These are phyloP conservation scores for Axea sp. DNA, from an alignment of 2,888 invertebrate genomes.

Conservation along the genomic window DNA sequence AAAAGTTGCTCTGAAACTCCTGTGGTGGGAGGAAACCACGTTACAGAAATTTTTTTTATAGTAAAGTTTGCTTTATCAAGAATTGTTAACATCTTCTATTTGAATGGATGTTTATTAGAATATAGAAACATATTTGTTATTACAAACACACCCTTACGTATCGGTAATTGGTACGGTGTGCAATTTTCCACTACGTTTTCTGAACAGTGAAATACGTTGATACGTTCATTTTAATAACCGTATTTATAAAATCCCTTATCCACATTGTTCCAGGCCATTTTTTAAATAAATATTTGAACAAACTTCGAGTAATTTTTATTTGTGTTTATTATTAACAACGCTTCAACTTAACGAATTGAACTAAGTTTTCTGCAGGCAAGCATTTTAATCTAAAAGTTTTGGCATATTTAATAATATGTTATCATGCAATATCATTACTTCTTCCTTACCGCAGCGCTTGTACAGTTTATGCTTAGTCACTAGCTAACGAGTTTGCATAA, in stretches of 20 bases:
- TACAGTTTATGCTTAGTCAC: constrained; percentile 57
- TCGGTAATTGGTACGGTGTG: constrained; percentile 3
- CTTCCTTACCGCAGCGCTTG: constrained; percentile 42
- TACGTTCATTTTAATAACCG: constrained; percentile 12
- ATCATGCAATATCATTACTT: constrained; percentile 57
- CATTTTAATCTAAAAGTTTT: constrained; percentile 55
- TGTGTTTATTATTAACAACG: constrained; percentile 35
- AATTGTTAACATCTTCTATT: constrained; percentile 24
- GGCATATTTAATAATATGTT: constrained; percentile 56
- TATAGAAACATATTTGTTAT: constrained; percentile 34
- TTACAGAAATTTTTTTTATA: constrained; percentile 59
- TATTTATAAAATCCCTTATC: constrained; percentile 6
- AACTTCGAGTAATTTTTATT: constrained; percentile 11
- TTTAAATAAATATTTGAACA: constrained; percentile 8
- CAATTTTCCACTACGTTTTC: constrained; percentile 11
- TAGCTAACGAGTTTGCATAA: constrained; percentile 61
- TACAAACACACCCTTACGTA: constrained; percentile 6
- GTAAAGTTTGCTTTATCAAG: constrained; percentile 57
- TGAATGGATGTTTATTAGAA: constrained; percentile 29
- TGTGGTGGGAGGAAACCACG: constrained; percentile 46
- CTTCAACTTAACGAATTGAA: constrained; percentile 25
- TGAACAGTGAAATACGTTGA: no score
- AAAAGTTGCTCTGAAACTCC: constrained; percentile 32
- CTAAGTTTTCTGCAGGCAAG: constrained; percentile 23
- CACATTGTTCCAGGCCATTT: not conserved